Base-by-base conservation (phyloP, 2,797 vertebrate species). In the Parauchenoglanis punctatus region DNA sequence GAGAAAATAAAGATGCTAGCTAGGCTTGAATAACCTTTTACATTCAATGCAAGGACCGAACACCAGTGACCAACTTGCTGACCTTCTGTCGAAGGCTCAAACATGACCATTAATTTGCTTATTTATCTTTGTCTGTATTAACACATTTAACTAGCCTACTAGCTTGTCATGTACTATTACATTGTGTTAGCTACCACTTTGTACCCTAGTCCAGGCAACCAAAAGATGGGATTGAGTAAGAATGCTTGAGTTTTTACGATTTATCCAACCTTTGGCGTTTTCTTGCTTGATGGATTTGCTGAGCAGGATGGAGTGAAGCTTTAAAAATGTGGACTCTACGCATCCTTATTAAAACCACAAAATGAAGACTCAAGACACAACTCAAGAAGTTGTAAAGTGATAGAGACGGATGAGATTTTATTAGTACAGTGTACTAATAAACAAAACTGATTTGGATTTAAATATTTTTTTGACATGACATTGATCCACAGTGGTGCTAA, bases 401-500 rank as follows among this genome's bases (percentile, higher is more conserved):
- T 52, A 59, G 35, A 89, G 82, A 73, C 86, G 76, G 40, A 70
- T 65, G 87, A 84, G 81, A 89, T 91, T 96, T 95, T 95, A 96
- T 95, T 95, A 73, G 91, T 91, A 91, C 90, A 88, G 89, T 92
- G 92, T 94, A 92, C 91, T 35, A 63, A 77, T 35, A 77, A 85
- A 65, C 68, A 40, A 77, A 85, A 73, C 49, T 31, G 94, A 91
- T 87, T 91, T 91, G 88, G 75, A 91, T 91, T 91, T 44, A 91
- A 86, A 93, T 89, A 89, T 23, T 20, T 87, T 80, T 92, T 73
- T 94, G 91, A 94, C 90, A 88, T 87, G 90, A 94, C 93, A 95
- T 88, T 89, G 90, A 94, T 89, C 92, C 89, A 93, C 91, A 87
- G 91, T 92, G 92, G 92, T 93, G 94, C 93, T 91, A 72, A 88